Evolutionary conservation across 2,888 invertebrate species (phyloP).

Genomic region (Agrilus biguttatus): DNA sequence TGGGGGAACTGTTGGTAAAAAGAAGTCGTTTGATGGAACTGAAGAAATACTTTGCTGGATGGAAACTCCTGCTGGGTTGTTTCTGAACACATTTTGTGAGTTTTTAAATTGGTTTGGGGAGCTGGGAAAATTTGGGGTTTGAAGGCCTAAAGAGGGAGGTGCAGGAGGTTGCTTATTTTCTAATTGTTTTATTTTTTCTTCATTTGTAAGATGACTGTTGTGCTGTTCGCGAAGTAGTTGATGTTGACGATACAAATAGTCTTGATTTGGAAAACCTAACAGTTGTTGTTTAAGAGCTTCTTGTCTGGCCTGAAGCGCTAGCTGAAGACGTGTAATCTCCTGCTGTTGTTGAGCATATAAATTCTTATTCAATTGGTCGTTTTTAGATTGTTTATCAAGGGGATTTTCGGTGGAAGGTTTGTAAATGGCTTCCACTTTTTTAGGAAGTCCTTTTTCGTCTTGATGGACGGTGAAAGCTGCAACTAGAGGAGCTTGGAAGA

Average conservation of each 20-base stretch:
- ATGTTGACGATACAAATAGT: constrained; percentile 49
- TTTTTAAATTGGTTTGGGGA: neutral
- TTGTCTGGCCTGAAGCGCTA: constrained; percentile 49
- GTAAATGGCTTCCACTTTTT: constrained; percentile 61
- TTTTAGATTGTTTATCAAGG: constrained; percentile 7
- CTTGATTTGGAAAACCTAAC: constrained; percentile 48
- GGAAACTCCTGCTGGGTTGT: too few species aligned
- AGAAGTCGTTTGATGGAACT: too few species aligned
- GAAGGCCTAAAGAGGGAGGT: constrained; percentile 12
- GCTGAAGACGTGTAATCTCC: constrained; percentile 18
- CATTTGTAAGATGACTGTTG: constrained; percentile 21
- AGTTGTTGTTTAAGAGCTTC: constrained; percentile 37
- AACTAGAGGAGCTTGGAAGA: constrained; percentile 66
- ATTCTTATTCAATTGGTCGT: constrained; percentile 24
- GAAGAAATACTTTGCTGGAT: too few species aligned
- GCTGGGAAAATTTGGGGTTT: constrained; percentile 1
- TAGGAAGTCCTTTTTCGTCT: constrained; percentile 63
- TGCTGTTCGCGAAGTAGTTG: constrained; percentile 44
- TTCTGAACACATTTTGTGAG: too few species aligned
- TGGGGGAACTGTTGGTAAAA: too few species aligned
- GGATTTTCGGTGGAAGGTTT: constrained; percentile 30
- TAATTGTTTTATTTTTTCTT: constrained; percentile 23
- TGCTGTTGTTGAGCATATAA: constrained; percentile 31
- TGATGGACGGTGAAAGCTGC: constrained; percentile 78
- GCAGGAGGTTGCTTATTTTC: constrained; percentile 26